phyloP scores from a whole-genome alignment of 2,888 invertebrate genomes.

The Macrophya annulata region DNA sequence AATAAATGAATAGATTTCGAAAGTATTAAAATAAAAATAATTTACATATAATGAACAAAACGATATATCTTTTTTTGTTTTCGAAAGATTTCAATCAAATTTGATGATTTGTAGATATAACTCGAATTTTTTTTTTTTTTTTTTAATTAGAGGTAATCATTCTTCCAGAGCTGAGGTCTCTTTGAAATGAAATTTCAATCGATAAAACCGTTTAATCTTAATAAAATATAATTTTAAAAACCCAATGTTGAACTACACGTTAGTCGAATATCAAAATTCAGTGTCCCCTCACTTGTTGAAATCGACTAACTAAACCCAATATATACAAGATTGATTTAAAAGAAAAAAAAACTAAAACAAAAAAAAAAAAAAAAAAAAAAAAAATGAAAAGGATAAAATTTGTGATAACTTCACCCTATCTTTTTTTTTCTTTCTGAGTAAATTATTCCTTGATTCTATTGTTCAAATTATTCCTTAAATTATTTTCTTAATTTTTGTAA shows the following conservation, averaged over 20 bases:
- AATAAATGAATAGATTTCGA: no score
- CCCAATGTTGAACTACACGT: neutral
- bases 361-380: neutral
- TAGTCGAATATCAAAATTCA: neutral
- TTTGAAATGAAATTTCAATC: neutral
- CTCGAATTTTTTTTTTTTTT: no score
- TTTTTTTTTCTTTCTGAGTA: neutral
- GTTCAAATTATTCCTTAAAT: neutral
- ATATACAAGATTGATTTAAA: neutral
- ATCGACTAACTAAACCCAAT: neutral
- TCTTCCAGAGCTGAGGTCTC: no score
- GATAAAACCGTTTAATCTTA: neutral
- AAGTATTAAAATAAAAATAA: no score
- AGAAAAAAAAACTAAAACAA: neutral
- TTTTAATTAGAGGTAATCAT: no score
- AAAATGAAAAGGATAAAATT: neutral
- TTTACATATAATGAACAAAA: no score
- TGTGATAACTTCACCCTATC: neutral
- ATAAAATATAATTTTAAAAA: neutral
- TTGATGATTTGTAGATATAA: no score
- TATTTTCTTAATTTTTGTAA: neutral
- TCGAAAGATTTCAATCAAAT: no score
- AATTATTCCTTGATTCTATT: neutral
- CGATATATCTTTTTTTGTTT: no score
- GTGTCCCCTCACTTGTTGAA: no score